Conservation (phyloP, 2,888 invertebrate species). For the Trichacis sp. region DNA sequence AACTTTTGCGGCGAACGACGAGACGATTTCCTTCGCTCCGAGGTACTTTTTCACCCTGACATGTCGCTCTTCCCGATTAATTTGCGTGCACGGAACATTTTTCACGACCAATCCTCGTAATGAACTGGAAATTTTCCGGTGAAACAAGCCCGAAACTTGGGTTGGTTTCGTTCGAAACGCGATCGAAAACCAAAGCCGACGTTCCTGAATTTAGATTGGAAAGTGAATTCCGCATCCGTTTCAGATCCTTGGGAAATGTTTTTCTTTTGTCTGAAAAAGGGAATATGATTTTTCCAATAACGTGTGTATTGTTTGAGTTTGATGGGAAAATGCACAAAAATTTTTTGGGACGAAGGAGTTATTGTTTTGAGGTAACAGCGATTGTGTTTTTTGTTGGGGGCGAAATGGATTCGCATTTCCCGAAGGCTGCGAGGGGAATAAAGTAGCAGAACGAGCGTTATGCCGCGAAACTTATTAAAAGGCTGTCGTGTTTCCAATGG, state of each 20-base stretch:
- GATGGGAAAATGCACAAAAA: no score
- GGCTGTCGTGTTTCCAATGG: conserved; percentile 46
- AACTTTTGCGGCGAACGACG: conserved; percentile 15
- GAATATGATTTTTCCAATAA: no score
- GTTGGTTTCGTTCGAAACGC: no score
- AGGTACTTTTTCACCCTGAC: no score
- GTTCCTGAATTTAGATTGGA: conserved; percentile 62
- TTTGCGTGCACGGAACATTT: conserved; percentile 1
- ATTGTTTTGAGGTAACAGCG: background rate
- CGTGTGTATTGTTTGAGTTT: no score
- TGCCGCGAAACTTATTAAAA: conserved; percentile 48
- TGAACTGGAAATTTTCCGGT: conserved; percentile 23
- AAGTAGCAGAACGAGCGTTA: conserved; percentile 30
- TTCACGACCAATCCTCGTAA: conserved; percentile 7
- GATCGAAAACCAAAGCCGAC: conserved; percentile 42
- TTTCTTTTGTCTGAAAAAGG: conserved; percentile 4
- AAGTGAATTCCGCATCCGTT: conserved; percentile 62
- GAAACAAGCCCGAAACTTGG: no score
- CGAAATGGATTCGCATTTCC: conserved; percentile 17
- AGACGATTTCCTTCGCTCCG: conserved; percentile 15
- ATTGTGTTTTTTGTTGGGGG: background rate
- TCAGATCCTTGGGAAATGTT: conserved; percentile 61
- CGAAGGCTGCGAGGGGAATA: conserved; percentile 12
- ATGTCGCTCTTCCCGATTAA: background rate
- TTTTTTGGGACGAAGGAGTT: background rate